A percentile compares a stretch with the other conserved stretches of the same genome.
These are phyloP conservation scores for Liparis tanakae DNA, from an alignment of 2,797 vertebrate species.

Conservation along the genomic window DNA sequence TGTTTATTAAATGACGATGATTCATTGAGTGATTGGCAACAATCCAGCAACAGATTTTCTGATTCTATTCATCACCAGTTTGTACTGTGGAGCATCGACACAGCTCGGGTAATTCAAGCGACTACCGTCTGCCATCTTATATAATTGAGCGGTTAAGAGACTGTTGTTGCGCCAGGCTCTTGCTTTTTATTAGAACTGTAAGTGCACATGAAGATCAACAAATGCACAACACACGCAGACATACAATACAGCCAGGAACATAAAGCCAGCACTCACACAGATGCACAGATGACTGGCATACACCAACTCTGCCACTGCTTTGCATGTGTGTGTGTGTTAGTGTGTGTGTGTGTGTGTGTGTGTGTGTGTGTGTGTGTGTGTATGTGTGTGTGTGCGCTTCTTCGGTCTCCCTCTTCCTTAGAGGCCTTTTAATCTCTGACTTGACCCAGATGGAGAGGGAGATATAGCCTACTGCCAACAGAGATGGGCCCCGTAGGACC, in stretches of 20 bases:
- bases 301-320: constrained; percentile 24
- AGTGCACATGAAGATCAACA: constrained; percentile 13
- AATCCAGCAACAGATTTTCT: constrained; percentile 13
- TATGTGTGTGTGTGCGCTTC: background rate
- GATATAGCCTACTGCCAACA: constrained; percentile 66
- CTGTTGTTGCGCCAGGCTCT: constrained; percentile 45
- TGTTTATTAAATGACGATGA: constrained; percentile 1
- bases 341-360: constrained; percentile 4
- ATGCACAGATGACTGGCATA: constrained; percentile 13
- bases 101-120: constrained; percentile 46
- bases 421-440: constrained; percentile 66
- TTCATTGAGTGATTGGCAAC: constrained; percentile 1
- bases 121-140: constrained; percentile 52
- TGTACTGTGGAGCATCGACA: constrained; percentile 29
- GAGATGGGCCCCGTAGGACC: constrained; percentile 70
- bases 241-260: background rate
- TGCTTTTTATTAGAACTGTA: constrained; percentile 30
- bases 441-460: constrained; percentile 73
- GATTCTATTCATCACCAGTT: constrained; percentile 33
- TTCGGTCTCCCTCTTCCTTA: constrained; percentile 43
- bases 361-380: constrained; percentile 9
- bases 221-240: constrained; percentile 12
- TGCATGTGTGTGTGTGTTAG: constrained; percentile 12
- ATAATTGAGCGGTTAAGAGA: constrained; percentile 60
- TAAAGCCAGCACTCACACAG: constrained; percentile 7